phyloP scores from a whole-genome alignment of 2,797 vertebrate genomes.

The Microhierax caerulescens region DNA sequence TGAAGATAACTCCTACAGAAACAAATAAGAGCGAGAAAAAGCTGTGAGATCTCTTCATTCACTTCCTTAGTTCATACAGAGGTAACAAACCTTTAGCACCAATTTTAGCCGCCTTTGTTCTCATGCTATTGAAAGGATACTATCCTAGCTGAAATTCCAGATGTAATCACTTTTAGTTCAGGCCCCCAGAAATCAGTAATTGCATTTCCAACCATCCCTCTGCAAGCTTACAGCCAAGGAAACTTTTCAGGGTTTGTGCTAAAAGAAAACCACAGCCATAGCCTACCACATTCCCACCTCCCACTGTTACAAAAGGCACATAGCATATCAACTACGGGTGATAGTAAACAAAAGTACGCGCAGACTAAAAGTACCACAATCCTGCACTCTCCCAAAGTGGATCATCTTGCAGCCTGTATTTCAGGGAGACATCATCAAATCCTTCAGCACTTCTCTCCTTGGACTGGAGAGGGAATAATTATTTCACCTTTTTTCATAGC shows the following conservation, averaged over 20 bases:
- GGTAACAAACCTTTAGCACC: neutral
- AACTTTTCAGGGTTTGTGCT: neutral
- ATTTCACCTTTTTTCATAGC: neutral
- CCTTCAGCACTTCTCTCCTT: neutral
- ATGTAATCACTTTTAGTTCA: neutral
- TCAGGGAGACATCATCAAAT: neutral
- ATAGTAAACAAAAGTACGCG: fast-evolving
- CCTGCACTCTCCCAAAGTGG: neutral
- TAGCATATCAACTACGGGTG: neutral
- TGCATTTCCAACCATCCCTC: neutral
- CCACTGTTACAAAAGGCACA: too few relatives aligned
- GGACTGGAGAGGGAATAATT: neutral
- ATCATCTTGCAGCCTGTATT: neutral
- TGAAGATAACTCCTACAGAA: neutral
- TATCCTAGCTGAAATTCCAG: neutral
- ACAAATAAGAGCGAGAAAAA: neutral
- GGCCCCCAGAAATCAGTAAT: neutral
- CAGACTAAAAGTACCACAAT: neutral
- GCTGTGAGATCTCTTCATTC: neutral
- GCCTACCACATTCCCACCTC: neutral
- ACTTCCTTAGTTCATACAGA: neutral
- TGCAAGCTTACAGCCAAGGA: neutral
- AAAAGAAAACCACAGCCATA: neutral
- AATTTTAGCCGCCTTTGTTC: neutral
- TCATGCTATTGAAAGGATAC: neutral